These are phyloP conservation scores for Drosophila rubida DNA, from an alignment of 2,888 invertebrate species.

Conservation along the genomic window DNA sequence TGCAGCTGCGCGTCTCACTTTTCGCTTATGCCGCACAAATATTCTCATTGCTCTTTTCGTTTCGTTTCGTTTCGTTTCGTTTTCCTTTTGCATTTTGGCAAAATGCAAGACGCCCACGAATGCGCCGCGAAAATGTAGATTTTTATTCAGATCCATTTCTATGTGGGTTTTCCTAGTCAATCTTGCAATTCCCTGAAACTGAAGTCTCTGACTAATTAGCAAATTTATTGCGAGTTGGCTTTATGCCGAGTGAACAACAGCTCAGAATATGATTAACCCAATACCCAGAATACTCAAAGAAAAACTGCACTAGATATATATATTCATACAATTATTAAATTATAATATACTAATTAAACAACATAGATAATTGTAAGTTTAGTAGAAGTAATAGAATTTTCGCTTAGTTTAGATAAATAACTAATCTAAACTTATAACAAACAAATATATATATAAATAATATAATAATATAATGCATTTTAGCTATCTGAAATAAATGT, in stretches of 20 bases:
- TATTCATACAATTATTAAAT: too few relatives aligned
- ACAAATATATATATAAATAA: too few relatives aligned
- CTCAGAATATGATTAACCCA: slow-evolving; percentile 3
- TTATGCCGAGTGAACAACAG: slow-evolving; percentile 1
- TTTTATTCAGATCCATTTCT: slow-evolving; percentile 25
- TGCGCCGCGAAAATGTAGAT: slow-evolving; percentile 50
- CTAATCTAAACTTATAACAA: too few relatives aligned
- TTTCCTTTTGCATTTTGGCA: slow-evolving; percentile 59
- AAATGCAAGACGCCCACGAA: slow-evolving; percentile 69
- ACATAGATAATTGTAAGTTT: too few relatives aligned
- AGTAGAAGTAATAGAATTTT: too few relatives aligned
- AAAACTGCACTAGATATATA: not conserved
- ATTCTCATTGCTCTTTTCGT: not conserved
- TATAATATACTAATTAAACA: too few relatives aligned
- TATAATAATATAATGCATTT: too few relatives aligned
- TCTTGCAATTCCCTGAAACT: slow-evolving; percentile 33
- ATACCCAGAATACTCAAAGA: not conserved
- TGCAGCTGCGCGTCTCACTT: slow-evolving; percentile 52
- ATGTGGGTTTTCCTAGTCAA: slow-evolving; percentile 43
- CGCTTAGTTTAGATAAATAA: too few relatives aligned
- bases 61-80: not conserved
- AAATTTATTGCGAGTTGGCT: slow-evolving; percentile 27
- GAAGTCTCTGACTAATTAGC: slow-evolving; percentile 41
- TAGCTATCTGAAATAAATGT: too few relatives aligned
- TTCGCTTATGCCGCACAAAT: slow-evolving; percentile 39